Evolutionary conservation across 1,140 invertebrate species (phyloP).

Genomic region (Brachionus rubens): DNA sequence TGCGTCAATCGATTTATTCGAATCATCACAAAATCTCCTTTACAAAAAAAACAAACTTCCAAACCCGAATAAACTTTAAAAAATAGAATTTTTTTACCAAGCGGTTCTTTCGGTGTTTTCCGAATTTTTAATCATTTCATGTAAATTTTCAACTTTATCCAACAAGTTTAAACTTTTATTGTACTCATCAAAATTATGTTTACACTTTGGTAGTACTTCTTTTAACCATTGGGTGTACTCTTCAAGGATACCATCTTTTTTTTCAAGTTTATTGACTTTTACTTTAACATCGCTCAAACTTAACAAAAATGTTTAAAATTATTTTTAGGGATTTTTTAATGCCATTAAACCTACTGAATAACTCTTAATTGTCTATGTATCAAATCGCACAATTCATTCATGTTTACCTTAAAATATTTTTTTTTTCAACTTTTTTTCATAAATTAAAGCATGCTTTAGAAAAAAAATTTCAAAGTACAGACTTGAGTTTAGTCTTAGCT

Average conservation of each 20-base stretch:
- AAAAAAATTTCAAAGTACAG: background rate
- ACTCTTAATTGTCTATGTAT: constrained; percentile 25
- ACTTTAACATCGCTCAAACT: background rate
- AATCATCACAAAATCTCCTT: constrained; percentile 9
- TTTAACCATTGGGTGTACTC: constrained; percentile 3
- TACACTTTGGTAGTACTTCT: constrained; percentile 8
- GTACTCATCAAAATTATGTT: constrained; percentile 2
- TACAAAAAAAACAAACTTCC: no score
- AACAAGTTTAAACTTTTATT: constrained; percentile 24
- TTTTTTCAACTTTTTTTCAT: constrained; percentile 4
- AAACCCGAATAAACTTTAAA: background rate
- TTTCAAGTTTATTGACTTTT: constrained; percentile 7
- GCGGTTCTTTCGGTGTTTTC: background rate
- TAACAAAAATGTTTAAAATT: no score
- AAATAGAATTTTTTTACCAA: background rate
- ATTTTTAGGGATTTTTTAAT: no score
- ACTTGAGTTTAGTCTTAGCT: constrained; percentile 7
- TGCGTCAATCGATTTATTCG: constrained; percentile 25
- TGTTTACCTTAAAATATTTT: background rate
- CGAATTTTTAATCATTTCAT: background rate
- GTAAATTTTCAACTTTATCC: constrained; percentile 25
- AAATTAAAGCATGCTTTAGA: constrained; percentile 15
- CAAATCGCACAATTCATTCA: constrained; percentile 16
- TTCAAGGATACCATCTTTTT: constrained; percentile 23
- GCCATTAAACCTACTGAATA: background rate